Evolutionary conservation across 1,140 invertebrate species (phyloP).

Genomic region (Oryctes rhinoceros): DNA sequence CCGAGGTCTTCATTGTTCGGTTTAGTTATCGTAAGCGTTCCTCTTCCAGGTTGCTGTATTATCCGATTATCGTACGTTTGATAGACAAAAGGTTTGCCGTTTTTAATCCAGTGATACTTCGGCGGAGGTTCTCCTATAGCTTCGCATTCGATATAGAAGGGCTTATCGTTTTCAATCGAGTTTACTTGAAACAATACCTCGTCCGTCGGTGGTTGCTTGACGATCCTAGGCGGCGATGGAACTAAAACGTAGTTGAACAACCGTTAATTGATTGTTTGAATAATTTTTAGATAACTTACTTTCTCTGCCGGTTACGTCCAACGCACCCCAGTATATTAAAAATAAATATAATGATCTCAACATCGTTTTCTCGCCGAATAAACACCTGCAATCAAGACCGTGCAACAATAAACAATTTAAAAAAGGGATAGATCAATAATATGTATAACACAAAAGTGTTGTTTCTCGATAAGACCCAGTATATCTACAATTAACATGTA

Average conservation of each 20-base stretch:
- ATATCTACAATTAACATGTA: not conserved
- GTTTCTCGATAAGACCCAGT: not conserved
- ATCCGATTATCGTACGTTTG: slow-evolving; percentile 93
- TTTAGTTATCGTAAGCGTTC: slow-evolving; percentile 88
- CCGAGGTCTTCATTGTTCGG: slow-evolving; percentile 93
- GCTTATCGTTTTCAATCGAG: slow-evolving; percentile 88
- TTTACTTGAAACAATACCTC: slow-evolving; percentile 92
- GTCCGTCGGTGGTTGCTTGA: slow-evolving; percentile 89
- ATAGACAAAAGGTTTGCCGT: slow-evolving; percentile 91
- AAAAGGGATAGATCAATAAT: not conserved
- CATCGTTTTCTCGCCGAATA: not conserved
- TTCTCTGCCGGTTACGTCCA: slow-evolving; percentile 36
- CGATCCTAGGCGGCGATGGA: slow-evolving; percentile 86
- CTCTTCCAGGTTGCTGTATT: slow-evolving; percentile 88
- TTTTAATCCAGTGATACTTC: slow-evolving; percentile 95
- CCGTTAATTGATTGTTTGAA: not conserved
- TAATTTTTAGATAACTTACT: slow-evolving; percentile 4
- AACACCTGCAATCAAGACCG: not conserved
- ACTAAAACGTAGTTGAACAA: slow-evolving; percentile 62
- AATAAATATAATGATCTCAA: slow-evolving; percentile 14
- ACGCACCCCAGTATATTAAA: slow-evolving; percentile 14
- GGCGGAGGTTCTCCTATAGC: slow-evolving; percentile 91
- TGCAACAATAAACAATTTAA: not conserved
- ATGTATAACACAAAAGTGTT: too few species aligned
- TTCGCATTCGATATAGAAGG: slow-evolving; percentile 94